Evolutionary conservation across 2,113 vertebrate species (phyloP).

Genomic region (Pholis gunnellus): DNA sequence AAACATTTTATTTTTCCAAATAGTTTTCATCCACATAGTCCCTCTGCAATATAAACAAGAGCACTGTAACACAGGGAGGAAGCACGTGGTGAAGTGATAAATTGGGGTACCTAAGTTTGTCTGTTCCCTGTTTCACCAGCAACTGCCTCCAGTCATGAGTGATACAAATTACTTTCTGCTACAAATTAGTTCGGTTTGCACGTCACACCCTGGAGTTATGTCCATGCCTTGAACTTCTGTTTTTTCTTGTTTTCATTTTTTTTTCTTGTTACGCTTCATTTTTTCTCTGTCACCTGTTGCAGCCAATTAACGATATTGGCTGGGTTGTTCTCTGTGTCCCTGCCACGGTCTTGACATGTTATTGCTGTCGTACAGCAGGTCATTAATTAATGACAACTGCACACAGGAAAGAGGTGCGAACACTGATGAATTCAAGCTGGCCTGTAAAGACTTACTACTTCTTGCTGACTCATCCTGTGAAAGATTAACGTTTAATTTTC

Average conservation of each 20-base stretch:
- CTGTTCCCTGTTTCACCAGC: constrained; percentile 68
- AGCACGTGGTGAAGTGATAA: constrained; percentile 67
- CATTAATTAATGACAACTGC: constrained; percentile 66
- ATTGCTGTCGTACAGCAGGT: constrained; percentile 47
- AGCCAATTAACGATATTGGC: constrained; percentile 78
- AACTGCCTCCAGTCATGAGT: constrained; percentile 74
- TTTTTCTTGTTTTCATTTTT: constrained; percentile 41
- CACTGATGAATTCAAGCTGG: constrained; percentile 38
- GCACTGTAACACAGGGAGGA: constrained; percentile 35
- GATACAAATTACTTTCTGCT: constrained; percentile 78
- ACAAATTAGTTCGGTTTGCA: constrained; percentile 78
- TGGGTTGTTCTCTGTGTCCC: constrained; percentile 47
- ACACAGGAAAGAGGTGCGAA: constrained; percentile 22
- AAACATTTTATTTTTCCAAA: background rate
- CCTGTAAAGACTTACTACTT: constrained; percentile 12
- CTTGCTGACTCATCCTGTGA: constrained; percentile 43
- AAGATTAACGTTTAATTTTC: constrained; percentile 30
- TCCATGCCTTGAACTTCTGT: constrained; percentile 60
- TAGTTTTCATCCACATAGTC: constrained; percentile 1
- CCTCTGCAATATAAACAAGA: constrained; percentile 38
- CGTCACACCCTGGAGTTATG: constrained; percentile 70
- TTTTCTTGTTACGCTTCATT: constrained; percentile 58
- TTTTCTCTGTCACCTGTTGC: constrained; percentile 76
- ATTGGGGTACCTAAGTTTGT: constrained; percentile 63
- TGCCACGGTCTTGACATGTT: constrained; percentile 62